Evolutionary conservation across 1,140 invertebrate genomes (phyloP).

Genomic region (Probaryconus sp.): DNA sequence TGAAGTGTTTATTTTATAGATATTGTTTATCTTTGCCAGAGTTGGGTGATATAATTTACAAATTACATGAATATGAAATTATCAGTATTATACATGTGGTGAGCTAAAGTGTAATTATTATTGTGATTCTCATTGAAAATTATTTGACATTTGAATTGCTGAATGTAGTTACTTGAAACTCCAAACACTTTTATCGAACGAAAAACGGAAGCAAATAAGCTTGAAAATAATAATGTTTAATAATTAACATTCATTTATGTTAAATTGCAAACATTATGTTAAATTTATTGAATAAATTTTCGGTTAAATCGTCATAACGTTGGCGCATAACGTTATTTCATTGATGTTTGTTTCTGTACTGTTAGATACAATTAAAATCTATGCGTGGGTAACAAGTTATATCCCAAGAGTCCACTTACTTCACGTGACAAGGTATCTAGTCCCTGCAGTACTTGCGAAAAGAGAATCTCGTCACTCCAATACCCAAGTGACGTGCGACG

Average conservation of each 20-base stretch:
- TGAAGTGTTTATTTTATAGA: too few relatives aligned
- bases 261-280: conserved; percentile 33
- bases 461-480: conserved; percentile 37
- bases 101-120: not conserved
- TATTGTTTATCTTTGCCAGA: too few relatives aligned
- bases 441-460: conserved; percentile 27
- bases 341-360: conserved; percentile 36
- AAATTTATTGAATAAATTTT: conserved; percentile 32
- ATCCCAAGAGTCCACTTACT: conserved; percentile 34
- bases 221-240: too few relatives aligned
- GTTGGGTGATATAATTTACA: too few relatives aligned
- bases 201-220: not conserved
- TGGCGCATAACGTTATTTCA: conserved; percentile 22
- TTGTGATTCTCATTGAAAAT: not conserved
- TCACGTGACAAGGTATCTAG: conserved; percentile 22
- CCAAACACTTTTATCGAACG: conserved; percentile 18
- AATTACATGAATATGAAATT: conserved; percentile 17
- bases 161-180: too few relatives aligned
- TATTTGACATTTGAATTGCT: conserved; percentile 14
- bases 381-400: conserved; percentile 43
- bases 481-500: conserved; percentile 34
- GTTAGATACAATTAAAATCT: conserved; percentile 53
- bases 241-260: too few relatives aligned
- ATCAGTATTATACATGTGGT: not conserved
- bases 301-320: conserved; percentile 28